A percentile compares a stretch with the other conserved stretches of the same genome.
phyloP scores from a whole-genome alignment of 1,140 invertebrate species.

The Cyclina sinensis region DNA sequence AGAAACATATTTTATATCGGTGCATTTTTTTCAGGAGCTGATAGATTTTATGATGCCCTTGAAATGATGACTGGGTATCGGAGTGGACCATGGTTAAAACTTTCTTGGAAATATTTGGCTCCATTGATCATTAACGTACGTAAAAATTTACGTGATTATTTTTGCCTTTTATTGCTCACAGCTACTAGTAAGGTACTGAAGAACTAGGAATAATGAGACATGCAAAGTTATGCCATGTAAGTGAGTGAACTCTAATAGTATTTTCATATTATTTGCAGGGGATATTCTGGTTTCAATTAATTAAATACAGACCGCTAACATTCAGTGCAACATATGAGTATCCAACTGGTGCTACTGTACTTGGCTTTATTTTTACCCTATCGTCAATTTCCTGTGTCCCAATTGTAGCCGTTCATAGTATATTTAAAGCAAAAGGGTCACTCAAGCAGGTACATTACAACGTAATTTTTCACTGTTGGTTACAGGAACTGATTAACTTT shows the following conservation, averaged over 20 bases:
- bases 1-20: too few relatives aligned
- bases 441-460: slow-evolving; percentile 34
- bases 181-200: too few relatives aligned
- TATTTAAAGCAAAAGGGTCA: slow-evolving; percentile 16
- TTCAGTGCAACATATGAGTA: not conserved
- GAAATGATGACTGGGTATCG: slow-evolving; percentile 56
- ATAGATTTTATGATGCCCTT: slow-evolving; percentile 52
- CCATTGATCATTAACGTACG: slow-evolving; percentile 50
- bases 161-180: too few relatives aligned
- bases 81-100: slow-evolving; percentile 45
- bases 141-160: too few relatives aligned
- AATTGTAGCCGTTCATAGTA: not conserved
- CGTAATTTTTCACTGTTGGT: too few relatives aligned
- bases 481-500: too few relatives aligned
- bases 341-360: slow-evolving; percentile 19
- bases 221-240: too few relatives aligned
- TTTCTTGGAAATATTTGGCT: slow-evolving; percentile 30
- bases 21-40: slow-evolving; percentile 7
- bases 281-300: slow-evolving; percentile 40
- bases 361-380: slow-evolving; percentile 17
- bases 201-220: too few relatives aligned
- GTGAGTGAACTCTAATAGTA: too few relatives aligned
- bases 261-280: not conserved
- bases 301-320: slow-evolving; percentile 16
- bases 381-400: slow-evolving; percentile 35